phyloP scores from a whole-genome alignment of 1,140 invertebrate genomes.

The Sesamia nonagrioides region DNA sequence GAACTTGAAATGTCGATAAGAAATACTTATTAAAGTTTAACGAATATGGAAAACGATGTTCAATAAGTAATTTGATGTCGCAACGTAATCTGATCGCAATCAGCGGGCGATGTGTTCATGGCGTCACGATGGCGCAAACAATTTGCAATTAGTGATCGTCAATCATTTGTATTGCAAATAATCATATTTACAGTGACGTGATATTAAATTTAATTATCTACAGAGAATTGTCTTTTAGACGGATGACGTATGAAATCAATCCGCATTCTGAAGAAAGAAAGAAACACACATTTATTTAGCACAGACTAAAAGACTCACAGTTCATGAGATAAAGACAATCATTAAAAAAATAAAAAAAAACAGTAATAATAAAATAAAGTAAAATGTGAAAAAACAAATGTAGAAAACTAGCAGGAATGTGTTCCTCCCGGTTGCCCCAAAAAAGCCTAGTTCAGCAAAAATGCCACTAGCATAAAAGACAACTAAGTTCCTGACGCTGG shows the following conservation, averaged over 20 bases:
- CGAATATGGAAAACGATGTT: constrained; percentile 10
- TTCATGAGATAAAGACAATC: too few species aligned
- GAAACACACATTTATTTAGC: too few species aligned
- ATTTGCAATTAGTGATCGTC: constrained; percentile 51
- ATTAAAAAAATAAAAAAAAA: too few species aligned
- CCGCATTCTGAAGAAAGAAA: not conserved
- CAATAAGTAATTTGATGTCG: constrained; percentile 19
- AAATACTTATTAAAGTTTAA: not conserved
- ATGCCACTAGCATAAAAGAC: too few species aligned
- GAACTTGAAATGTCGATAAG: not conserved
- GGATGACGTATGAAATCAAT: not conserved
- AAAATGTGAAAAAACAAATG: too few species aligned
- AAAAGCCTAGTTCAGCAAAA: too few species aligned
- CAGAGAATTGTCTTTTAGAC: not conserved
- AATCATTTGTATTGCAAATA: constrained; percentile 47
- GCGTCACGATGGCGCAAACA: constrained; percentile 35
- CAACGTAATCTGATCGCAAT: constrained; percentile 22
- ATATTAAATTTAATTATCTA: not conserved
- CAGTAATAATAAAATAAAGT: too few species aligned
- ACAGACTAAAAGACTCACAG: too few species aligned
- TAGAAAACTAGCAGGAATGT: too few species aligned
- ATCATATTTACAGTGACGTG: constrained; percentile 29
- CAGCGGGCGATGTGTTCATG: constrained; percentile 26
- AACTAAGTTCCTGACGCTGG: too few species aligned
- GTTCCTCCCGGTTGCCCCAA: too few species aligned